phyloP scores from a whole-genome alignment of 2,113 vertebrate species.

The Salvator merianae region DNA sequence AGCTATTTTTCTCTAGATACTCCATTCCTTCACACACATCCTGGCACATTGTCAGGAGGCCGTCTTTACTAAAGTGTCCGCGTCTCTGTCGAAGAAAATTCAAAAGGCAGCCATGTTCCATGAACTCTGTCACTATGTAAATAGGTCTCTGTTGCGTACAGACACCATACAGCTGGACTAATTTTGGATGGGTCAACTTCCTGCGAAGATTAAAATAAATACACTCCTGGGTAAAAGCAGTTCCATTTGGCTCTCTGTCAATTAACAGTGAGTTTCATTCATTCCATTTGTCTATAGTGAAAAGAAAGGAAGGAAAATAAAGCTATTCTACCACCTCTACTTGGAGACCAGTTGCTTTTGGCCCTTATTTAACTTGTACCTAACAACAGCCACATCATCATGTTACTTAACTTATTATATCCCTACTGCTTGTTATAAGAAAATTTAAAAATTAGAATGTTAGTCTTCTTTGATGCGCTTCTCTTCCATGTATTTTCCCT shows the following conservation, averaged over 20 bases:
- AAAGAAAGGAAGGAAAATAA: too few species aligned
- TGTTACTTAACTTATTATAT: neutral
- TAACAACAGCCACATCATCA: neutral
- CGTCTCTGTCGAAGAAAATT: constrained; percentile 86
- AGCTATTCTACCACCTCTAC: too few species aligned
- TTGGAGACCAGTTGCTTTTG: too few species aligned
- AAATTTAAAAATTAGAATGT: too few species aligned
- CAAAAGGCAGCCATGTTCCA: constrained; percentile 92
- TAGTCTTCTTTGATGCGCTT: too few species aligned
- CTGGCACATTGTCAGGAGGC: constrained; percentile 87
- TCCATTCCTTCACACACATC: constrained; percentile 93
- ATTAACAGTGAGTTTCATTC: too few species aligned
- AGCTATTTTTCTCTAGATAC: constrained; percentile 86
- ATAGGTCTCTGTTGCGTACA: constrained; percentile 91
- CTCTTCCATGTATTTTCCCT: too few species aligned
- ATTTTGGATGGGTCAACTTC: constrained; percentile 90
- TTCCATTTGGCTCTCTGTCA: neutral
- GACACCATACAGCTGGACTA: constrained; percentile 94
- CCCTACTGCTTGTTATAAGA: fast-evolving
- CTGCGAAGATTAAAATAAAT: constrained; percentile 70
- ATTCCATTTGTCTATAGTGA: too few species aligned
- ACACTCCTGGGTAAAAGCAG: neutral
- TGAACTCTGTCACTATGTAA: constrained; percentile 95
- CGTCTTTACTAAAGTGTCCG: constrained; percentile 75
- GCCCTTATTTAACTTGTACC: too few species aligned